Base-by-base conservation (phyloP, 2,888 invertebrate genomes). In the Philereme vetulata region DNA sequence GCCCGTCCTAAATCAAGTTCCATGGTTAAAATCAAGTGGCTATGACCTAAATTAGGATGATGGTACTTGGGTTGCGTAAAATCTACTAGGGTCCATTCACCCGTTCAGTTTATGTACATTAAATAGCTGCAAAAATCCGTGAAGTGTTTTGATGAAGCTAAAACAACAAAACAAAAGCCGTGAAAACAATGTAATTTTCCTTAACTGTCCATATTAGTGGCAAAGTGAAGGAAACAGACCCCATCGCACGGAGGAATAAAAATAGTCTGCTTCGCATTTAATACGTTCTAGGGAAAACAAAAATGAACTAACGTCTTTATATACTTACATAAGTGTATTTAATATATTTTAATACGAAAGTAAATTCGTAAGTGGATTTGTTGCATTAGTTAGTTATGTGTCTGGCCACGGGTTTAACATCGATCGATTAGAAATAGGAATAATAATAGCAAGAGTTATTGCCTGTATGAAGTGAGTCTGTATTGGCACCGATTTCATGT, bases 41-140 rank as follows among this genome's bases (percentile, higher is more conserved):
- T 58, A 58, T 58, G 55, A 56, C 58, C 62, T 62, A 62, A 45
- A 62, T 62, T 33, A 51, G 45, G 38, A 45, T 47, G 35, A 36
- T 49, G 48, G 11, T 49, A 57, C 35, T 56, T 42, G 4, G n/a
- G 42, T 42, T 38, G 5, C 7, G 8, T 38, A 21, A 21, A 21
- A 38, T 4, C 38, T 8, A 38, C 38, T 38, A 38, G 36, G 21
- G 21, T 38, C 36, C 49, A 49, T 10, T 32, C 6, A 21, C 49
- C 11, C 9, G 36, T 21, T 49, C 9, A 36, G 9, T 49, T 21
- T 21, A 38, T 7, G 8, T 38, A 38, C 38, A 6, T 36, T 2
- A 36, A 3, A 36, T 6, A 38, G 8, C 7, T 38, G 8, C 5
- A 8, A 38, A 6, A 38, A 38, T 38, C 7, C 38, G 6, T 36